These are phyloP conservation scores for Drosophila setifemur DNA, from an alignment of 1,140 invertebrate species.

Conservation along the genomic window DNA sequence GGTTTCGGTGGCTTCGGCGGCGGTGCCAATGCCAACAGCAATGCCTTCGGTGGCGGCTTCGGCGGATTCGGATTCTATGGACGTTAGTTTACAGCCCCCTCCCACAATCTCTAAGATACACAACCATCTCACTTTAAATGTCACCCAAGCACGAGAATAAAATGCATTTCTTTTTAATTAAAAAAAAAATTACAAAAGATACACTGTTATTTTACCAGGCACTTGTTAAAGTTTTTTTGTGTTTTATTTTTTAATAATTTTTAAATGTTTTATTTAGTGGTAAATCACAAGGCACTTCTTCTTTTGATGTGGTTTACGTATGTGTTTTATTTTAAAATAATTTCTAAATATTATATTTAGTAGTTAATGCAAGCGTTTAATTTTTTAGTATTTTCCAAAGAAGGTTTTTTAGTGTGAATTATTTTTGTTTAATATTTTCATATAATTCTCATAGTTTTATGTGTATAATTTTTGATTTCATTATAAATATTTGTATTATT, in stretches of 20 bases:
- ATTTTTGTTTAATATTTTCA: too few species aligned
- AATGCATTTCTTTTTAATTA: constrained; percentile 66
- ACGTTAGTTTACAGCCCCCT: constrained; percentile 45
- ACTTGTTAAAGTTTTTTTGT: background rate
- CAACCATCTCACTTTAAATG: background rate
- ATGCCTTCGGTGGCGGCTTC: constrained; percentile 29
- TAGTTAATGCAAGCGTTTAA: background rate
- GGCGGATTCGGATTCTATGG: constrained; percentile 39
- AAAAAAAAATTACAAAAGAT: too few species aligned
- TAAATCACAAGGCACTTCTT: too few species aligned
- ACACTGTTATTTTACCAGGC: background rate
- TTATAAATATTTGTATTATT: too few species aligned
- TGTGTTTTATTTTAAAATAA: background rate
- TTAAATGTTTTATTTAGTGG: background rate
- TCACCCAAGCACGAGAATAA: constrained; percentile 36
- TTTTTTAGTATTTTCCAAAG: too few species aligned
- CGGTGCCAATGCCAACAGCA: constrained; percentile 61
- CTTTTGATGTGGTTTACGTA: too few species aligned
- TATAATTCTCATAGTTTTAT: too few species aligned
- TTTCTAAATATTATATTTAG: background rate
- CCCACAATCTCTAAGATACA: background rate
- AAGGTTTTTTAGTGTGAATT: too few species aligned
- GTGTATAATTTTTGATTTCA: too few species aligned
- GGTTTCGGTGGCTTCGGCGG: constrained; percentile 20
- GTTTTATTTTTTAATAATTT: background rate